Conservation (phyloP, 1,140 invertebrate genomes). For the Xylocopa sonorina region DNA sequence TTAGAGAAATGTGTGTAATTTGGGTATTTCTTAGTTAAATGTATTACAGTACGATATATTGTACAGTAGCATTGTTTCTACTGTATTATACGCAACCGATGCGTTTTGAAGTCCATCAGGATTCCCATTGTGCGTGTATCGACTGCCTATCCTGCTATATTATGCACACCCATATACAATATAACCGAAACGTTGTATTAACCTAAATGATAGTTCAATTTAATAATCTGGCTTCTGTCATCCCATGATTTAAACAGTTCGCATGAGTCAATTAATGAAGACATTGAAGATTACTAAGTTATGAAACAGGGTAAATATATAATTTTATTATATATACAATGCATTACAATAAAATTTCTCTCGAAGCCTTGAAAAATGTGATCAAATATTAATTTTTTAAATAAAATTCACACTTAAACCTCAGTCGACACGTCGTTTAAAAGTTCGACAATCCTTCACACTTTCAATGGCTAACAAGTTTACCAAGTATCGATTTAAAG, state of each 20-base stretch:
- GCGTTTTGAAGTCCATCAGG: slow-evolving; percentile 46
- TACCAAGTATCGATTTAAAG: too few relatives aligned
- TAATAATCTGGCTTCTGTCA: slow-evolving; percentile 33
- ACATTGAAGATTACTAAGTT: neutral
- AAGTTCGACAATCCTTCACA: too few relatives aligned
- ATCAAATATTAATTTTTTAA: too few relatives aligned
- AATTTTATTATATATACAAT: too few relatives aligned
- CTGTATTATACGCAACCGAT: slow-evolving; percentile 24
- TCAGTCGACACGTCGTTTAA: too few relatives aligned
- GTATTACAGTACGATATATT: neutral
- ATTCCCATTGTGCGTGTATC: slow-evolving; percentile 28
- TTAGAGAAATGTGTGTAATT: neutral
- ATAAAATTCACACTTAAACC: too few relatives aligned
- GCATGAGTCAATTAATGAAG: neutral
- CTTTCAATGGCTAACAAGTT: too few relatives aligned
- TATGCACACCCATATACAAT: slow-evolving; percentile 19
- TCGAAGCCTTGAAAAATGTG: too few relatives aligned
- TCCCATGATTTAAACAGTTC: neutral
- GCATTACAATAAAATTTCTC: too few relatives aligned
- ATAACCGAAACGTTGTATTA: slow-evolving; percentile 40
- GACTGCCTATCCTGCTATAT: slow-evolving; percentile 35
- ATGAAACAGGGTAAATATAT: too few relatives aligned
- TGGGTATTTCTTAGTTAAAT: too few relatives aligned
- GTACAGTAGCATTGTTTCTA: neutral
- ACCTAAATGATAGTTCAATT: slow-evolving; percentile 55